Evolutionary conservation across 2,113 vertebrate species (phyloP), one percentile per base, ranked within the genome.

Genomic region (Chionomys nivalis): DNA sequence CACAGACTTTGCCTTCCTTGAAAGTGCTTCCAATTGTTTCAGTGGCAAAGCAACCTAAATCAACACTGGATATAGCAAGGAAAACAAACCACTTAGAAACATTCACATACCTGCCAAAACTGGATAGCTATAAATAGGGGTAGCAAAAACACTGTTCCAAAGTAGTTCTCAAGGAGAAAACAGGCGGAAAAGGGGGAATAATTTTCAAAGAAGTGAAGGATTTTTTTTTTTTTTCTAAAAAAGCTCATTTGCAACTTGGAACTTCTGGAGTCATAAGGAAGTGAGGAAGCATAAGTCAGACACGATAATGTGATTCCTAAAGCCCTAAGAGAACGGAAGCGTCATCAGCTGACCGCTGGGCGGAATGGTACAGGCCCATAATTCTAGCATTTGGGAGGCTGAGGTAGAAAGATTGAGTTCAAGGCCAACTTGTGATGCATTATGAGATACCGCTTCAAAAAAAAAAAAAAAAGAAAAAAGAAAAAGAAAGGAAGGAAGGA

Each of bases 31-130:
- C 97, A 97, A 97, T 98, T 97, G 97, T 98, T 97, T 96, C 93
- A 94, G 95, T 91, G 96, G 96, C 92, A 96, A 89, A 78, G 13
- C 33, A 13, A 95, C 96, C 90, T 95, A 97, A 95, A 94, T 97
- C 97, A 98, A 97, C 97, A 97, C 91, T 97, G 96, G 86, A 97
- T 96, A 96, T 44, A 96, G 97, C 95, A 97, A 97, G 96, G 94
- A 96, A 97, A 97, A 97, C 96, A 98, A 98, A 97, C 97, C 97
- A 97, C 97, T 98, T 97, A 97, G 77, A 97, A 98, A 97, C 70
- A 68, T 97, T 92, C 94, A 87, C 96, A 95, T 97, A 98, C 98
- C 98, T 98, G 98, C 97, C 98, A 97, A 98, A 97, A 98, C 94
- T 97, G 96, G 96, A 92, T 81, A 93, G 93, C 95, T 98, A 97